Base-by-base conservation (phyloP, 2,888 invertebrate genomes). In the Athalia rosae region DNA sequence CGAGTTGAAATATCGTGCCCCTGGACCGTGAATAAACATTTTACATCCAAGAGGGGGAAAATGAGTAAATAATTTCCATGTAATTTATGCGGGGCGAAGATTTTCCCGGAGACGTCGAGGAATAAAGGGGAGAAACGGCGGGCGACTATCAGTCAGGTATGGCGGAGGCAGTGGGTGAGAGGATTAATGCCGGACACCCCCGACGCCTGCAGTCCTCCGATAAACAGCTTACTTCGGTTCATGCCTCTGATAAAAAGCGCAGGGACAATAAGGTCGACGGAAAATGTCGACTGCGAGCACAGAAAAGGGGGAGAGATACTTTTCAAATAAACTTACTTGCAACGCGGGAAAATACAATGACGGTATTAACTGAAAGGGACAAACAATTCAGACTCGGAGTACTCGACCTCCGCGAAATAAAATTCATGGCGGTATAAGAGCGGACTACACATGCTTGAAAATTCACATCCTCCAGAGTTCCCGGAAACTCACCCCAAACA, bases 211-310 rank as follows among this genome's bases (percentile, higher is more conserved):
- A 79, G 81, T 76, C 81, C 80, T 80, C 85, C 82, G 88, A 88
- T 88, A 88, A 88, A 88, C 87, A 87, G 88, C 88, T 88, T 87
- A 86, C 84, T 87, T 87, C 87, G 82, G 76, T 61, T 74, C 80
- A 80, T 80, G 79, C 79, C 81, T 81, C 82, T 83, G 80, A 86
- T 85, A 84, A 84, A 84, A 84, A 84, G 79, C 79, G 77, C 79
- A 76, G 78, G 82, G 83, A 87, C 86, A 87, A 86, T 86, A 83
- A 82, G 82, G 78, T 13, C 43, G 53, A 74, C 15, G 47, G 61
- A 62, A 62, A 74, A 11, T 74, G 74, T 48, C n/a, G n/a, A 15
- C 50, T 41, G 28, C 4, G 41, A 53, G 11, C 28, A 28, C 28
- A 7, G 4, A 6, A 3, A 4, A 8, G 13, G 53, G 11, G 4